A percentile compares a stretch with the other conserved stretches of the same genome.
These are phyloP conservation scores for Thereuonema tuberculata DNA, from an alignment of 1,140 invertebrate species.

Conservation along the genomic window DNA sequence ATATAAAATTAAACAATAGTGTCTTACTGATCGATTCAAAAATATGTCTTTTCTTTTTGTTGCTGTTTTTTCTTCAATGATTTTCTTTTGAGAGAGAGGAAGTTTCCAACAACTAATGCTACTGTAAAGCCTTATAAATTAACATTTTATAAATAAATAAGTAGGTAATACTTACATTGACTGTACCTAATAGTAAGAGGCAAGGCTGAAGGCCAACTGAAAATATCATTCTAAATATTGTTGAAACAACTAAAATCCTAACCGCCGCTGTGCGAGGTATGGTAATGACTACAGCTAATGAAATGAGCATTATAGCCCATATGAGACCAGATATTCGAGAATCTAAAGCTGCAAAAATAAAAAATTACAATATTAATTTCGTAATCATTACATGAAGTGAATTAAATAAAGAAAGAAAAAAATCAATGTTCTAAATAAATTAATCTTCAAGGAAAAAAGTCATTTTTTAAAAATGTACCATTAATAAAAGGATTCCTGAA, in stretches of 20 bases:
- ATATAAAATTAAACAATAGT: too few relatives aligned
- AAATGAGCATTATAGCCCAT: slow-evolving; percentile 67
- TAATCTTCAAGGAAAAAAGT: background rate
- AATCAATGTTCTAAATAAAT: too few relatives aligned
- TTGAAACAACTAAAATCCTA: slow-evolving; percentile 59
- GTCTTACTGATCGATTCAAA: too few relatives aligned
- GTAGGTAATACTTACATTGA: slow-evolving; percentile 55
- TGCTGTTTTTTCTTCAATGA: too few relatives aligned
- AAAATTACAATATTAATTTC: background rate
- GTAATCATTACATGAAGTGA: too few relatives aligned
- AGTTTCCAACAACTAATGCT: too few relatives aligned
- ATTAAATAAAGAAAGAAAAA: background rate
- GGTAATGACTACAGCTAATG: slow-evolving; percentile 60
- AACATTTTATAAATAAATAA: too few relatives aligned
- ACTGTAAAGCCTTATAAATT: too few relatives aligned
- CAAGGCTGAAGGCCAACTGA: slow-evolving; percentile 83
- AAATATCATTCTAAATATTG: slow-evolving; percentile 74
- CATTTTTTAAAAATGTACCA: background rate
- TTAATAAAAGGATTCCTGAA: too few relatives aligned
- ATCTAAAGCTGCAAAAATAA: slow-evolving; percentile 49
- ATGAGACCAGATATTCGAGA: slow-evolving; percentile 67
- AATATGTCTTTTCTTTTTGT: too few relatives aligned
- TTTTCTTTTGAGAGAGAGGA: too few relatives aligned
- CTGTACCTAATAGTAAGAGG: slow-evolving; percentile 62
- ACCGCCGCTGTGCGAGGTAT: slow-evolving; percentile 62